Evolutionary conservation across 2,888 invertebrate genomes (phyloP).

Genomic region (Drosophila tanythrix): DNA sequence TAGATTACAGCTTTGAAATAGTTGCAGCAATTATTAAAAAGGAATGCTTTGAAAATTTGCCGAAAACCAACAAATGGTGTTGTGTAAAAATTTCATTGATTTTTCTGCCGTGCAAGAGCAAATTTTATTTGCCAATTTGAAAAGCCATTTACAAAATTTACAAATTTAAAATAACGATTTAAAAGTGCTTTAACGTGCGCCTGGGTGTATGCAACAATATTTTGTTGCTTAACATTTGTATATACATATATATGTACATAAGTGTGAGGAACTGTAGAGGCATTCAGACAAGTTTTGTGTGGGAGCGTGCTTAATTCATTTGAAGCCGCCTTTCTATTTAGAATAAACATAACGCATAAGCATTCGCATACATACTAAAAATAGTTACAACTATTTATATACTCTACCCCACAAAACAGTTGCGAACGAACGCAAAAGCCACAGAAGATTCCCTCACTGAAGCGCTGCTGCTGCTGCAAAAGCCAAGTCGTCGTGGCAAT

Average conservation of each 20-base stretch:
- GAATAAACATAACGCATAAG: constrained; percentile 33
- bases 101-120: constrained; percentile 49
- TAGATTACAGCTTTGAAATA: neutral
- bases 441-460: constrained; percentile 63
- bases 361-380: constrained; percentile 62
- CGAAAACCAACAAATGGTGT: constrained; percentile 46
- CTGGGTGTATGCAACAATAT: constrained; percentile 45
- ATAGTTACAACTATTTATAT: constrained; percentile 73
- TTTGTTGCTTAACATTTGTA: constrained; percentile 13
- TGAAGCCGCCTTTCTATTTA: constrained; percentile 12
- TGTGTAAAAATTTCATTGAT: constrained; percentile 80
- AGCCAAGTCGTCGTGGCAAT: constrained; percentile 73
- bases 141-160: constrained; percentile 19
- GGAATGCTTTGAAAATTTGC: constrained; percentile 25
- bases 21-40: constrained; percentile 8
- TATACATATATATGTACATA: neutral
- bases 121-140: constrained; percentile 23
- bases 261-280: constrained; percentile 3
- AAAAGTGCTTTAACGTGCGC: constrained; percentile 21
- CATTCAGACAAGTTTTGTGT: constrained; percentile 12
- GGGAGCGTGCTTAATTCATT: constrained; percentile 12
- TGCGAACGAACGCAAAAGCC: constrained; percentile 55
- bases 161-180: neutral
- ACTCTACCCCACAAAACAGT: constrained; percentile 54
- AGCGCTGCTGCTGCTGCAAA: constrained; percentile 48